A percentile compares a stretch with the other conserved stretches of the same genome.
Evolutionary conservation across 2,113 vertebrate species (phyloP).

Genomic region (Passer montanus): DNA sequence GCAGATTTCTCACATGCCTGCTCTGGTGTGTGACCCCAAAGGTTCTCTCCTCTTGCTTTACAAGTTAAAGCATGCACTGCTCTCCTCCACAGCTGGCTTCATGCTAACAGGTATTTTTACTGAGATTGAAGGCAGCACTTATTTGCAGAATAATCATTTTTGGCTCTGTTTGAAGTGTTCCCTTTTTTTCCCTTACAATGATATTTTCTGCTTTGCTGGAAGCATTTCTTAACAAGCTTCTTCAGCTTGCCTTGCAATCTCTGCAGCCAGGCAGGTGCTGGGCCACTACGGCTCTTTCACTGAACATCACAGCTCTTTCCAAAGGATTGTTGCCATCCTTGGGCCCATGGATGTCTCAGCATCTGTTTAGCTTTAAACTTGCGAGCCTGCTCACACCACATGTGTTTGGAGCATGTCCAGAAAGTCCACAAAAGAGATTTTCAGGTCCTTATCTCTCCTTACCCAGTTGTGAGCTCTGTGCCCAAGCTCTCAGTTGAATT

Average conservation of each 20-base stretch:
- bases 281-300: neutral
- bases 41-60: neutral
- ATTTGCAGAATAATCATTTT: slow-evolving; percentile 54
- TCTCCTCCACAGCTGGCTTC: neutral
- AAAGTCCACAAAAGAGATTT: neutral
- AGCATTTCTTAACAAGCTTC: slow-evolving; percentile 22
- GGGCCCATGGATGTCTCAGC: neutral
- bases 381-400: neutral
- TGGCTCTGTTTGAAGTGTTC: neutral
- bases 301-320: neutral
- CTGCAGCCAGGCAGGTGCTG: neutral
- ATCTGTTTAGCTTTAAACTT: neutral
- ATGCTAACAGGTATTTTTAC: neutral
- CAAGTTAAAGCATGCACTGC: neutral
- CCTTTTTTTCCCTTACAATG: neutral
- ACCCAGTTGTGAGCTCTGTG: neutral
- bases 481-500: neutral
- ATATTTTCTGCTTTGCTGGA: slow-evolving; percentile 40
- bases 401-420: neutral
- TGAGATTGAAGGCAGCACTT: neutral
- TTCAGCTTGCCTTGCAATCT: neutral
- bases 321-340: neutral
- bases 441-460: neutral
- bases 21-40: neutral
- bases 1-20: neutral